Conservation (phyloP, 2,113 vertebrate species). For the Pleuronectes platessa region DNA sequence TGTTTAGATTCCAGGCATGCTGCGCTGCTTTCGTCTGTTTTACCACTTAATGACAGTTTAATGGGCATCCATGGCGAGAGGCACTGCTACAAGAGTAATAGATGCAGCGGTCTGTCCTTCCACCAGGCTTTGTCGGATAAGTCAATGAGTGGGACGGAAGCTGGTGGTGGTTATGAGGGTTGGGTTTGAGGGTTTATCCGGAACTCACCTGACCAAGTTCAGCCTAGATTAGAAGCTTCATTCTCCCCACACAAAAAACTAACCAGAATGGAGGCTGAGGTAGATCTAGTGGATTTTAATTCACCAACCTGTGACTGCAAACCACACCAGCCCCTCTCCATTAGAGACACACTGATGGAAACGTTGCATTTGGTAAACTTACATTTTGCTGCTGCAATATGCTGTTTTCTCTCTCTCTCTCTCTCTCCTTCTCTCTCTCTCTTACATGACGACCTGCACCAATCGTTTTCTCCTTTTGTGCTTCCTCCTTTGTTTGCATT, state of each 20-base stretch:
- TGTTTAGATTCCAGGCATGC: conserved; percentile 17
- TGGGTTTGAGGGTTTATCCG: conserved; percentile 2
- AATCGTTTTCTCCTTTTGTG: conserved; percentile 37
- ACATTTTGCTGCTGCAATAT: not conserved
- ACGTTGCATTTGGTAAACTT: not conserved
- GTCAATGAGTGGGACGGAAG: conserved; percentile 36
- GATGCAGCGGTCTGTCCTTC: conserved; percentile 54
- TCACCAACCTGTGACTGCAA: not conserved
- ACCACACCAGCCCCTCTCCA: not conserved
- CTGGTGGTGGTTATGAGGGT: conserved; percentile 16
- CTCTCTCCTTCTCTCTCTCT: not conserved
- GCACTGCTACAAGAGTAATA: conserved; percentile 53
- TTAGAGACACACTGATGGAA: not conserved
- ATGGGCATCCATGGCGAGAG: conserved; percentile 31
- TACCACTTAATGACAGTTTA: conserved; percentile 62
- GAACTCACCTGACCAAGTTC: conserved; percentile 57
- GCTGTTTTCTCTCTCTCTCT: not conserved
- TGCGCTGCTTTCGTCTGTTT: conserved; percentile 55
- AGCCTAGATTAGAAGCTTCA: conserved; percentile 6
- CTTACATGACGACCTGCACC: conserved; percentile 23
- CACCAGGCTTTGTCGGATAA: conserved; percentile 41
- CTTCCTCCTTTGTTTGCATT: conserved; percentile 55
- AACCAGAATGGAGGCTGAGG: not conserved
- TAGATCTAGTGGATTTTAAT: not conserved
- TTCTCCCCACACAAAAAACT: not conserved